phyloP scores from a whole-genome alignment of 2,797 vertebrate genomes.

The Streptopelia turtur region DNA sequence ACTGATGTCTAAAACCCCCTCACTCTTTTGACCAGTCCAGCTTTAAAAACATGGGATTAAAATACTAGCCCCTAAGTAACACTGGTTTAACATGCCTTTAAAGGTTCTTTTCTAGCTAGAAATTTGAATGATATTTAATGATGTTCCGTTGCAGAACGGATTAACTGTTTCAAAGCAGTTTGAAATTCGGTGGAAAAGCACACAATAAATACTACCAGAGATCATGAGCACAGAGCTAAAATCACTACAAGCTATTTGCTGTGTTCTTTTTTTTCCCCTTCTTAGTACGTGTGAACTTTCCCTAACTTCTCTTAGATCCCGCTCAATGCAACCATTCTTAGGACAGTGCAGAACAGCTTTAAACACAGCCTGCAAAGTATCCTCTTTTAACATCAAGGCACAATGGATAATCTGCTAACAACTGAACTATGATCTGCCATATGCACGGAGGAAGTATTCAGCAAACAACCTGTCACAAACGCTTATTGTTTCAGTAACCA shows the following conservation, averaged over 20 bases:
- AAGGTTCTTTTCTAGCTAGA: background rate
- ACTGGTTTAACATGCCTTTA: background rate
- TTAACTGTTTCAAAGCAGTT: background rate
- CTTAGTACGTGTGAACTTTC: background rate
- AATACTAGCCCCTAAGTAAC: background rate
- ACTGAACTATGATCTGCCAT: slow-evolving; percentile 52
- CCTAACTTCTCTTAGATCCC: background rate
- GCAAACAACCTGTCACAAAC: slow-evolving; percentile 58
- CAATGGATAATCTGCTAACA: slow-evolving; percentile 4
- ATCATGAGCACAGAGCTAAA: background rate
- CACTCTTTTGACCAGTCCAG: background rate
- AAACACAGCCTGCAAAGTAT: background rate
- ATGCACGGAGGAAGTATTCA: slow-evolving; percentile 57
- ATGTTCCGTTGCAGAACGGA: background rate
- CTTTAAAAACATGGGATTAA: background rate
- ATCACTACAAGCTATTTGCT: background rate
- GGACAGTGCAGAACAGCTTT: background rate
- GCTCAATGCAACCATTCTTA: background rate
- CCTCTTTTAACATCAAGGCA: background rate
- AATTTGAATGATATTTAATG: background rate
- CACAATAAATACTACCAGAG: background rate
- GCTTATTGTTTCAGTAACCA: slow-evolving; percentile 12
- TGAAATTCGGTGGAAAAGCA: background rate
- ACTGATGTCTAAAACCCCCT: rapidly evolving
- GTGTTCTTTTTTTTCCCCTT: background rate